A percentile compares a stretch with the other conserved stretches of the same genome.
Conservation (phyloP, 1,140 invertebrate genomes). For the Drosophila kurseongensis region DNA sequence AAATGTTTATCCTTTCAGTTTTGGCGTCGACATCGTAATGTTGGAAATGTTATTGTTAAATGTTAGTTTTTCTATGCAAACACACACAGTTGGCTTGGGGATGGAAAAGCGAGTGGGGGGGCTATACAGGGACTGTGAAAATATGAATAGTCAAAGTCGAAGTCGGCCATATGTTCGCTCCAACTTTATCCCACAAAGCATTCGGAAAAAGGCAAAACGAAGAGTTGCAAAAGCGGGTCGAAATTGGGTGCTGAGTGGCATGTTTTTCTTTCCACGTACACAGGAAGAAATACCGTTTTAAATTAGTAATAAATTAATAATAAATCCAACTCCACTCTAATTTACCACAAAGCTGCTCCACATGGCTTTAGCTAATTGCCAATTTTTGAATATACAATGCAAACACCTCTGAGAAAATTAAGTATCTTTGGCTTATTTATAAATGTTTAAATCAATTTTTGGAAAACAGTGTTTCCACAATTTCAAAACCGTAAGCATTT, state of each 20-base stretch:
- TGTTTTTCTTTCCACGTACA: constrained; percentile 24
- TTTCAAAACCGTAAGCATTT: too few relatives aligned
- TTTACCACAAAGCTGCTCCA: too few relatives aligned
- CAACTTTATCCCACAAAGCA: constrained; percentile 77
- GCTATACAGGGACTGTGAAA: constrained; percentile 46
- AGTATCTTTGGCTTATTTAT: too few relatives aligned
- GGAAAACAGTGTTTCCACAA: too few relatives aligned
- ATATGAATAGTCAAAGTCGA: constrained; percentile 79
- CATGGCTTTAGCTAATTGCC: too few relatives aligned
- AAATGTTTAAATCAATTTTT: too few relatives aligned
- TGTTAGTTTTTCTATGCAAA: constrained; percentile 81
- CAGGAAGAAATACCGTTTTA: not conserved
- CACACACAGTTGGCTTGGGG: constrained; percentile 13
- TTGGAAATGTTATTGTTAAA: constrained; percentile 80
- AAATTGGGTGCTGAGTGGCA: constrained; percentile 2
- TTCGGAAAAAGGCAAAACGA: constrained; percentile 30
- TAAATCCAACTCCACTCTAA: too few relatives aligned
- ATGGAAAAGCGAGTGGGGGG: not conserved
- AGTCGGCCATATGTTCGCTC: constrained; percentile 73
- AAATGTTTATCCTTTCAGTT: constrained; percentile 76
- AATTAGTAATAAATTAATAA: too few relatives aligned
- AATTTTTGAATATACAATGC: too few relatives aligned
- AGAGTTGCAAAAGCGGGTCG: constrained; percentile 13
- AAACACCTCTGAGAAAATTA: too few relatives aligned
- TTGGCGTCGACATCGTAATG: constrained; percentile 72